Conservation (phyloP, 2,888 invertebrate species). For the Octodonta nipae region DNA sequence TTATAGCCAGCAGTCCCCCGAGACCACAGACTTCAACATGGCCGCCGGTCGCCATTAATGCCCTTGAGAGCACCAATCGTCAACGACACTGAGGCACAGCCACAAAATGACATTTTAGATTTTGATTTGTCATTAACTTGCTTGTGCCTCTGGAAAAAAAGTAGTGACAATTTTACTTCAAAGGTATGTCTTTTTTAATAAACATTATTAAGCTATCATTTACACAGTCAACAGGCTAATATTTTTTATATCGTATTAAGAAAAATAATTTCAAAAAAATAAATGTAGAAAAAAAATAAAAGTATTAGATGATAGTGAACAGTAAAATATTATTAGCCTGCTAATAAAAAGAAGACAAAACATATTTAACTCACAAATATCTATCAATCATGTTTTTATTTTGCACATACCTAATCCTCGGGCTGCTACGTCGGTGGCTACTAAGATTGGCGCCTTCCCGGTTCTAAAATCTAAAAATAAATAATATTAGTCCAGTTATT, state of each 20-base stretch:
- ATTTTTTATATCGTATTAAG: slow-evolving; percentile 8
- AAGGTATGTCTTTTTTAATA: too few relatives aligned
- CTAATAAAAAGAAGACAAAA: slow-evolving; percentile 16
- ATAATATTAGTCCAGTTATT: too few relatives aligned
- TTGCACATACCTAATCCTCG: slow-evolving; percentile 74
- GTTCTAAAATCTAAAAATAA: slow-evolving; percentile 62
- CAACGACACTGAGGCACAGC: slow-evolving; percentile 29
- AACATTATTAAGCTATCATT: slow-evolving; percentile 18
- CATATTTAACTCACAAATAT: not conserved
- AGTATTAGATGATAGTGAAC: slow-evolving; percentile 2
- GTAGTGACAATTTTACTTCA: slow-evolving; percentile 32
- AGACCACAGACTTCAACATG: slow-evolving; percentile 30
- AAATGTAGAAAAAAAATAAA: slow-evolving; percentile 1
- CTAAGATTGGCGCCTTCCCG: slow-evolving; percentile 75
- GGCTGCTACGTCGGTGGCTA: slow-evolving; percentile 91
- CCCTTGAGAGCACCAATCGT: slow-evolving; percentile 14
- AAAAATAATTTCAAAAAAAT: not conserved
- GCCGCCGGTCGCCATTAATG: slow-evolving; percentile 16
- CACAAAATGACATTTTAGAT: slow-evolving; percentile 29
- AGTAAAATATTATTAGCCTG: slow-evolving; percentile 24
- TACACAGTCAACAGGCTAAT: slow-evolving; percentile 32
- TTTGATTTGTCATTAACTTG: slow-evolving; percentile 31
- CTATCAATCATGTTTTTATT: not conserved
- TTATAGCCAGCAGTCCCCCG: slow-evolving; percentile 21
- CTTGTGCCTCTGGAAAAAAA: slow-evolving; percentile 39